Evolutionary conservation across 2,888 invertebrate species (phyloP), one percentile per base, ranked within the genome.

Genomic region (Cepaea hortensis): DNA sequence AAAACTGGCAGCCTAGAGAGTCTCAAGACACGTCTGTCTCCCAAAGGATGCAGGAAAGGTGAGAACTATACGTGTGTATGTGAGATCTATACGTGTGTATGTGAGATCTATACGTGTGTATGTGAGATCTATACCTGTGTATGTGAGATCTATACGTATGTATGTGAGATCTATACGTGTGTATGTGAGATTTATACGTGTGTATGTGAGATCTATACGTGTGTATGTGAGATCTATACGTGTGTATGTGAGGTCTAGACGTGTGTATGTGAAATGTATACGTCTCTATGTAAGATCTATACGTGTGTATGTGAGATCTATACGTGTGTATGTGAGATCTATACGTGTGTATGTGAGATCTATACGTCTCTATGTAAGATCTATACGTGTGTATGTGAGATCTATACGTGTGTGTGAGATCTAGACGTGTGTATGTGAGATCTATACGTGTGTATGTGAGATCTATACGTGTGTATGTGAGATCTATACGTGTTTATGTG

Each of bases 1-100:
- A 85, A 79, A 55, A 85, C n/a, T 50, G 18, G n/a, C 5, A 85
- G 70, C 18, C 13, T 68, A 35, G 85, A 85, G 61, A 80, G 61
- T 13, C 73, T 85, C 85, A 88, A 88, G 80, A 68, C 83, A 15
- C 72, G 84, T 18, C 77, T 85, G n/a, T 87, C 87, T 13, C 87
- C 85, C 18, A 72, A 85, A 75, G 82, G 85, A 83, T 81, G 81
- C 73, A 82, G 85, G 50, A 88, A 84, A 84, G 87, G 87, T 83
- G 72, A 81, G 86, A 50, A 1, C n/a, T 72, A 4, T 20, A 7
- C 3, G 20, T 72, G 20, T n/a, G 23, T 23, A 6, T 72, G 23
- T n/a, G 3, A 72, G 9, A 18, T 68, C 35, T 35, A 73, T 35
- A 9, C 15, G 11, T 46, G 15, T 35, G 46, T 46, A 35, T 35